A percentile compares a stretch with the other conserved stretches of the same genome.
These are phyloP conservation scores for Leptocoma aspasia DNA, from an alignment of 2,113 vertebrate species.

Conservation along the genomic window DNA sequence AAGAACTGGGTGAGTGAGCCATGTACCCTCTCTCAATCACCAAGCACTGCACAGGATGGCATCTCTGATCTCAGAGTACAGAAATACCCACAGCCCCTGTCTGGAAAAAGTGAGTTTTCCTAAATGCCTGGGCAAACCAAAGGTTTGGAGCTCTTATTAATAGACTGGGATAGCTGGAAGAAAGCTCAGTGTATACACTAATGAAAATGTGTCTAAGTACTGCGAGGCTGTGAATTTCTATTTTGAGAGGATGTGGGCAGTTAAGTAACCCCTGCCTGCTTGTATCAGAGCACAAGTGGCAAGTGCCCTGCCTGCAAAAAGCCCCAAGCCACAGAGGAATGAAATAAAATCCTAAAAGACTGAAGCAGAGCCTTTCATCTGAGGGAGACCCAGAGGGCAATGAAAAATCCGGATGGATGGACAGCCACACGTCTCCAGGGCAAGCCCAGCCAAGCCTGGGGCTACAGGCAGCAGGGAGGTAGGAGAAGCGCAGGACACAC, in stretches of 20 bases:
- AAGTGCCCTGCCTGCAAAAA: not conserved
- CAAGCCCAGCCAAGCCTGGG: not conserved
- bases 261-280: not conserved
- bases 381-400: not conserved
- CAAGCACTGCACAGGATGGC: not conserved
- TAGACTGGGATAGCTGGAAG: not conserved
- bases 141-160: constrained; percentile 3
- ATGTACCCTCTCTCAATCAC: not conserved
- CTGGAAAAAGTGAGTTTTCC: constrained; percentile 14
- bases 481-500: not conserved
- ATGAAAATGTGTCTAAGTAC: not conserved
- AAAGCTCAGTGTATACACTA: not conserved
- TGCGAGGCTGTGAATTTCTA: not conserved
- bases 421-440: rapidly evolving
- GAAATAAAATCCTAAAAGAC: not conserved
- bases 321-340: not conserved
- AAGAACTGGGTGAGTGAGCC: not conserved
- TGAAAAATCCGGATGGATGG: rapidly evolving
- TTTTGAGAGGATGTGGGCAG: constrained; percentile 1
- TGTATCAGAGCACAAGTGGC: not conserved
- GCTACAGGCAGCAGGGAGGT: not conserved
- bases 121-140: not conserved
- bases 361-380: not conserved
- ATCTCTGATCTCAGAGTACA: not conserved
- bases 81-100: not conserved